A percentile compares a stretch with the other conserved stretches of the same genome.
Conservation (phyloP, 2,797 vertebrate genomes). For the Mormyrops attenuatus region DNA sequence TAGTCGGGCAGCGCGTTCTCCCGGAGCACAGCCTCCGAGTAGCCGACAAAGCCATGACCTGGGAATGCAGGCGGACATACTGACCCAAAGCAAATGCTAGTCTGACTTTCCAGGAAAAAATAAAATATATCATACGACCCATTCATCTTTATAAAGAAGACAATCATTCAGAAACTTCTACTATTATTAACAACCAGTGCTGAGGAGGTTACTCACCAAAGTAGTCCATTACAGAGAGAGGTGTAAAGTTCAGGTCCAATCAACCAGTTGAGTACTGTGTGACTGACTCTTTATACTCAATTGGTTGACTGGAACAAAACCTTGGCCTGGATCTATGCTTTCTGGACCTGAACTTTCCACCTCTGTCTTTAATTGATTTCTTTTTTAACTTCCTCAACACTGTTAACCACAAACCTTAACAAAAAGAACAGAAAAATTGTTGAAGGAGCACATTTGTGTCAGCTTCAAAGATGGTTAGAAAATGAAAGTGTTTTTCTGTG, state of each 20-base stretch:
- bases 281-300: not conserved
- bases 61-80: constrained; percentile 24
- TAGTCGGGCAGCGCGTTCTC: constrained; percentile 84
- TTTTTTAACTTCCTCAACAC: not conserved
- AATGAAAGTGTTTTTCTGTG: not conserved
- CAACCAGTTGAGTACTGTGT: not conserved
- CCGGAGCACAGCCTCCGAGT: constrained; percentile 70
- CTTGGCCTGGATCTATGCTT: not conserved
- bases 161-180: not conserved
- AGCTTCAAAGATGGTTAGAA: not conserved
- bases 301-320: not conserved
- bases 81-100: not conserved
- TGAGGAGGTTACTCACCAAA: not conserved
- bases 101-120: not conserved
- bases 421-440: too few species aligned
- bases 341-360: not conserved
- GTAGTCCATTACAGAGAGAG: not conserved
- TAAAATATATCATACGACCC: not conserved
- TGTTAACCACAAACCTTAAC: not conserved
- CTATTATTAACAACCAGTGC: not conserved
- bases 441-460: not conserved
- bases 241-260: not conserved
- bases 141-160: not conserved
- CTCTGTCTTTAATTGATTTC: not conserved
- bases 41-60: constrained; percentile 89